A percentile compares a stretch with the other conserved stretches of the same genome.
These are phyloP conservation scores for Denticeps clupeoides DNA, from an alignment of 2,797 vertebrate species.

Conservation along the genomic window DNA sequence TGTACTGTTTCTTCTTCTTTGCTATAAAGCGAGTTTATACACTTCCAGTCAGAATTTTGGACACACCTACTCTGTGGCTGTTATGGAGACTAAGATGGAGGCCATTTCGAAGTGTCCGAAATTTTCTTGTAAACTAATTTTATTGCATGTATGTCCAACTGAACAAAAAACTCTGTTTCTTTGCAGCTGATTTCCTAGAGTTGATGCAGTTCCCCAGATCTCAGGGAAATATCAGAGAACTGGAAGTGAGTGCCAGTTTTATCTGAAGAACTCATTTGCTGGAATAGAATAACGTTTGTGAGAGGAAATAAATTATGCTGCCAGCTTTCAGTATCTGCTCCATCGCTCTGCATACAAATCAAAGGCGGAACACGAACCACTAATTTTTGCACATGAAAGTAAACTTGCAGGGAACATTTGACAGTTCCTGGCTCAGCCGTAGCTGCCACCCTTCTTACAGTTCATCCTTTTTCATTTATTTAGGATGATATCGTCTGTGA, in stretches of 20 bases:
- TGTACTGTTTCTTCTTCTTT: too few species aligned
- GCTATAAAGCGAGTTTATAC: too few species aligned
- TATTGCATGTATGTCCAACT: too few species aligned
- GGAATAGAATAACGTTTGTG: conserved; percentile 25
- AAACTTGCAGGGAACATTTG: conserved; percentile 6
- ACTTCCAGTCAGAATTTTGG: too few species aligned
- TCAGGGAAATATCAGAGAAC: background rate
- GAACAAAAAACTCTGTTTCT: too few species aligned
- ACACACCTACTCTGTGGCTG: too few species aligned
- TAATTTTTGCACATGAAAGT: conserved; percentile 20
- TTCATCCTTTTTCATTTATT: background rate
- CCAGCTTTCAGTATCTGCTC: conserved; percentile 11
- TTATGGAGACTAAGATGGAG: too few species aligned
- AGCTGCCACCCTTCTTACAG: background rate
- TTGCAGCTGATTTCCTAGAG: too few species aligned
- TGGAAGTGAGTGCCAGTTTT: conserved; percentile 15
- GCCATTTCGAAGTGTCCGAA: too few species aligned
- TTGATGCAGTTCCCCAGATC: too few species aligned
- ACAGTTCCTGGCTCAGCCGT: conserved; percentile 10
- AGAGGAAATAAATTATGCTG: conserved; percentile 16
- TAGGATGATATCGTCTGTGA: background rate
- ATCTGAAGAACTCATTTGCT: conserved; percentile 23
- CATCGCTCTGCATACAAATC: conserved; percentile 10
- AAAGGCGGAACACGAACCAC: conserved; percentile 5
- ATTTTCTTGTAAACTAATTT: too few species aligned